Percentiles rank a stretch among this genome's conserved stretches.
Conservation (phyloP, 1,140 invertebrate genomes). For the Ostrea edulis region DNA sequence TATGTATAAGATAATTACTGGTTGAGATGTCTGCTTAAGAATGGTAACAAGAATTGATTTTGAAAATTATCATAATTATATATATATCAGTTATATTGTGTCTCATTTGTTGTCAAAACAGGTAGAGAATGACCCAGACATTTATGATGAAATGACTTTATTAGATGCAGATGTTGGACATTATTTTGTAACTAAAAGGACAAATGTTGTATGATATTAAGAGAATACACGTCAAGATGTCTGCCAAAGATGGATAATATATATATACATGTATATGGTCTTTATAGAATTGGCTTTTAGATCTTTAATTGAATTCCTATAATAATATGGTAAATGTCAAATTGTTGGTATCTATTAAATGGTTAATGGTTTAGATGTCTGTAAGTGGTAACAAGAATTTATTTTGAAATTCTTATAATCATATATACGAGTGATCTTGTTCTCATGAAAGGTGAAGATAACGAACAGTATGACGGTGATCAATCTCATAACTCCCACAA, state of each 20-base stretch:
- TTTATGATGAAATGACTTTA: too few species aligned
- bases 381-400: not conserved
- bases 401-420: not conserved
- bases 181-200: not conserved
- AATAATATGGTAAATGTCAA: not conserved
- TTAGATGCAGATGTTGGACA: not conserved
- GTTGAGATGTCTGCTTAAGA: slow-evolving; percentile 14
- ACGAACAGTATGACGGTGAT: too few species aligned
- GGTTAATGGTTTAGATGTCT: not conserved
- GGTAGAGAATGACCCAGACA: not conserved
- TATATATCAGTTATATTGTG: not conserved
- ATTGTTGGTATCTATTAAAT: not conserved
- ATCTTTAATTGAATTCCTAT: not conserved
- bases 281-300: not conserved
- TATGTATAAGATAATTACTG: not conserved
- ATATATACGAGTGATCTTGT: slow-evolving; percentile 8
- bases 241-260: not conserved
- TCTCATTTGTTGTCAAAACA: not conserved
- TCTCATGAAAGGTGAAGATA: too few species aligned
- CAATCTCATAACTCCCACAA: too few species aligned
- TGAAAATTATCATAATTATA: not conserved
- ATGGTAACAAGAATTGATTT: not conserved
- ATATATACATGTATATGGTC: too few species aligned
- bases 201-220: not conserved
- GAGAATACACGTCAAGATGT: not conserved